Base-by-base conservation (phyloP, 35 echinoderm and acorn worm genomes). In the Hemicentrotus pulcherrimus region DNA sequence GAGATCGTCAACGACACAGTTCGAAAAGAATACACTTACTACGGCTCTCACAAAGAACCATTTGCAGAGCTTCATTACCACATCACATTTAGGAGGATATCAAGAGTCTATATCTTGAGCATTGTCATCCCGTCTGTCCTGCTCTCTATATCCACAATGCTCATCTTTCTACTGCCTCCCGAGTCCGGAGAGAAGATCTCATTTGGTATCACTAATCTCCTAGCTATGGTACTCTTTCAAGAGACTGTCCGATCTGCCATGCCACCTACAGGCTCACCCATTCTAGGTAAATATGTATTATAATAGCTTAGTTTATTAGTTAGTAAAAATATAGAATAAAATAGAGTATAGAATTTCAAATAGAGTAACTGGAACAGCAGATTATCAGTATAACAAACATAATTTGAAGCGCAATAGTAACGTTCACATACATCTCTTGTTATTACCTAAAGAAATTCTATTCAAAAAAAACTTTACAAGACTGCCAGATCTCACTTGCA, bases 141-240 rank as follows among this genome's bases (percentile, higher is more conserved):
- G 16, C 92, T 97, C 11, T 97, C 97, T 58, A 18, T 96, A 24
- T 50, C 96, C 50, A 95, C 94, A 52, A 31, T 97, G 24, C 48
- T 97, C 1, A 94, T 96, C 16, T 97, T 97, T 86, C 5, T 97
- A 8, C 60, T 97, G 45, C 97, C 97, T 31, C 94, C 95, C 1
- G 97, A 96, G 31, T 90, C 95, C 6, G 97, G 97, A 7, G 97
- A 96, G 65, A 97, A 97, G 94, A 52, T 97, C 32, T 96, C 95
- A 14, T 94, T 97, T 47, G 95, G 94, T 46, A 95, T 97, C 52
- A 96, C 97, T 12, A 97, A 97, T 47, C 94, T 97, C 19, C 85
- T 97, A 31, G 92, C 97, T 6, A 31, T 97, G 94, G 94, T 97
- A 4, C 86, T 97, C 16, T 97, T 97, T 48, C 97, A 96, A 85